Base-by-base conservation (phyloP, 2,113 vertebrate species). In the Capricornis sumatraensis region DNA sequence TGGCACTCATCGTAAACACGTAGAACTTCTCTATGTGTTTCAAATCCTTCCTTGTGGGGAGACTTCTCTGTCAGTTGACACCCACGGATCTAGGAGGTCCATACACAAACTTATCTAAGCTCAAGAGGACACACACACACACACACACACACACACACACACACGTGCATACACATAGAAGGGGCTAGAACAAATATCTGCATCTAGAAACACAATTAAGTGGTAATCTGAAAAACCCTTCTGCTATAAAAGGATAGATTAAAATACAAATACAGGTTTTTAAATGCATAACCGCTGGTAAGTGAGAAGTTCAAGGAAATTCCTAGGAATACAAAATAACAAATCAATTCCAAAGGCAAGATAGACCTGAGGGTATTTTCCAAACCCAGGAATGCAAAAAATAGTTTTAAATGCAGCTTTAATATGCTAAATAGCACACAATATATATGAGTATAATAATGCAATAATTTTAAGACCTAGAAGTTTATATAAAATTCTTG, bases 271-370 rank as follows among this genome's bases (percentile, higher is more conserved):
- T 50, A 47, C 16, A 30, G 64, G 9, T 89, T 47, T 83, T 30
- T 25, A 58, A 71, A 55, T 50, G 30, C 3, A 7, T 55, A 67
- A 57, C 12, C 57, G 11, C 50, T 58, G 21, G 36, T 40, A 21
- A 74, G 2, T 55, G 30, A 82, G 13, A 94, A 89, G 3, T 91
- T 91, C 62, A 62, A 53, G 64, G 25, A 21, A 60, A 64, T 78
- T 91, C 45, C 57, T 91, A 36, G 28, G 14, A 47, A 45, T 55
- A 19, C n/a, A 91, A 11, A 47, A 86, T 55, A 78, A 53, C 14
- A 95, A 91, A 45, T 76, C 9, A 91, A 45, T n/a, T 91, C n/a
- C 8, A 53, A 91, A 95, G 19, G 23, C 64, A 86, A 76, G 28
- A 64, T 85, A 45, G 53, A 16, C 15, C 11, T n/a, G 47, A 86